Percentiles rank a stretch among this genome's conserved stretches.
phyloP scores from a whole-genome alignment of 2,113 vertebrate genomes.

The Stegastes partitus region DNA sequence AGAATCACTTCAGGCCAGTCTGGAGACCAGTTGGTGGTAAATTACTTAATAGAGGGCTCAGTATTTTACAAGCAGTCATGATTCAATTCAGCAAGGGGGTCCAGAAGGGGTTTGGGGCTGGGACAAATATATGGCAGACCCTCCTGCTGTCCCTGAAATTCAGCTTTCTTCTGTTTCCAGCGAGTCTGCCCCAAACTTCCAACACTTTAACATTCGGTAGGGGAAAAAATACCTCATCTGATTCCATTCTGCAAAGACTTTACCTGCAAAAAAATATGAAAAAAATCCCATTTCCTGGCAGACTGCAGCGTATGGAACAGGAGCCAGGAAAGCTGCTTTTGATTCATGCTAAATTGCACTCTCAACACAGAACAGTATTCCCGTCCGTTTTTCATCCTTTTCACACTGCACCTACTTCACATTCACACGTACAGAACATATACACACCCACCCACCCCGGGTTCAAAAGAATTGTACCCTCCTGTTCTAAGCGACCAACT shows the following conservation, averaged over 20 bases:
- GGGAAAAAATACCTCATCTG: conserved; percentile 82
- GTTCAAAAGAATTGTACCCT: conserved; percentile 46
- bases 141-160: conserved; percentile 69
- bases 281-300: conserved; percentile 83
- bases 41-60: conserved; percentile 75
- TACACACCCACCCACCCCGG: conserved; percentile 17
- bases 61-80: conserved; percentile 77
- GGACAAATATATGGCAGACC: conserved; percentile 69
- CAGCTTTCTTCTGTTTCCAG: conserved; percentile 77
- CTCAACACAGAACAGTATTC: conserved; percentile 77
- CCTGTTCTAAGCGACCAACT: conserved; percentile 36
- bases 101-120: conserved; percentile 62
- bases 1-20: conserved; percentile 66
- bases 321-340: conserved; percentile 85
- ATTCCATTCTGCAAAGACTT: conserved; percentile 81
- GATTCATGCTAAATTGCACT: conserved; percentile 84
- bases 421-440: conserved; percentile 42
- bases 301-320: conserved; percentile 55
- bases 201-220: conserved; percentile 75
- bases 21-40: conserved; percentile 70
- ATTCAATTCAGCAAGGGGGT: conserved; percentile 69
- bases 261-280: conserved; percentile 81
- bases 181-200: conserved; percentile 65
- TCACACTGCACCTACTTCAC: conserved; percentile 67
- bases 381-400: conserved; percentile 75